Evolutionary conservation across 2,113 vertebrate species (phyloP).

Genomic region (Ceyx cyanopectus): DNA sequence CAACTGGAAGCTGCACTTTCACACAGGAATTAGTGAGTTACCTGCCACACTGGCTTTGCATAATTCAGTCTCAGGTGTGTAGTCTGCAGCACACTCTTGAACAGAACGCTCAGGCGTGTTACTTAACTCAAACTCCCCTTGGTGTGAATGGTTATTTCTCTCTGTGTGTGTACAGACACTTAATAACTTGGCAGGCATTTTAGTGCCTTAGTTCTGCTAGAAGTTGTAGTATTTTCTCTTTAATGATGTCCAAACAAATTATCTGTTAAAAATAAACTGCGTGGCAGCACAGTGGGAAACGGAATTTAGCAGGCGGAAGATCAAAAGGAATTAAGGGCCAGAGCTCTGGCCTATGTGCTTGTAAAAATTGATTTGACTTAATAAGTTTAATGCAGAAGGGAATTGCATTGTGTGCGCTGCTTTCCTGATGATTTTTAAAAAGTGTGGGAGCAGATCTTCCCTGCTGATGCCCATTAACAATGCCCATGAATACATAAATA

Average conservation of each 20-base stretch:
- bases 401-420: conserved; percentile 28
- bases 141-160: background rate
- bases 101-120: background rate
- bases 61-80: background rate
- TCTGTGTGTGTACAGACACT: background rate
- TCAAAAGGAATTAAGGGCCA: conserved; percentile 69
- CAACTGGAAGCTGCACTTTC: background rate
- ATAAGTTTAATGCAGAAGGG: conserved; percentile 60
- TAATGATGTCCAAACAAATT: conserved; percentile 71
- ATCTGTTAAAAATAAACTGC: conserved; percentile 67
- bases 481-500: conserved; percentile 68
- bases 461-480: conserved; percentile 50
- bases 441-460: conserved; percentile 18
- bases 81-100: background rate
- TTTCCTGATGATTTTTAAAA: conserved; percentile 36
- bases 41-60: background rate
- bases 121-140: background rate
- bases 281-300: conserved; percentile 43
- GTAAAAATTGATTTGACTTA: conserved; percentile 75
- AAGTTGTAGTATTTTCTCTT: conserved; percentile 38
- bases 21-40: background rate
- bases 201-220: background rate
- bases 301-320: conserved; percentile 44
- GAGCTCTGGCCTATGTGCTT: background rate
- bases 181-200: background rate